phyloP scores from a whole-genome alignment of 2,797 vertebrate genomes.

The Neostethus bicornis region DNA sequence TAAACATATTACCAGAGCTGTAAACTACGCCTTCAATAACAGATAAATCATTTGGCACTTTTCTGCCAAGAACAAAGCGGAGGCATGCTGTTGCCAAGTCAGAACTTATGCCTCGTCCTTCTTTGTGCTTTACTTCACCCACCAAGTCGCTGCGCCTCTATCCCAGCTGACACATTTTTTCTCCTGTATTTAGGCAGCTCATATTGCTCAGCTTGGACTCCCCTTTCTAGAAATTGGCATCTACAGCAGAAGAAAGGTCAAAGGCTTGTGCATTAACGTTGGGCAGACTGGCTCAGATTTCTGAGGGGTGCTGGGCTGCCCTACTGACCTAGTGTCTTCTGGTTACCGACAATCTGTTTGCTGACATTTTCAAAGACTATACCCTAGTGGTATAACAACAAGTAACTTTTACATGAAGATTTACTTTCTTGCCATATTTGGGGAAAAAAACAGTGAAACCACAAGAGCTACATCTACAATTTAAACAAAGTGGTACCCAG shows the following conservation, averaged over 20 bases:
- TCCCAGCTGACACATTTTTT: constrained; percentile 51
- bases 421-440: constrained; percentile 5
- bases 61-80: constrained; percentile 1
- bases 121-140: constrained; percentile 24
- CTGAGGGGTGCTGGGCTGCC: constrained; percentile 46
- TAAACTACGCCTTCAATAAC: constrained; percentile 2
- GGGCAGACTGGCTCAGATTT: constrained; percentile 50
- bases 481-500: neutral
- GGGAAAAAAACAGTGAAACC: neutral
- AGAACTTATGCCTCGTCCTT: constrained; percentile 16
- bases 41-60: constrained; percentile 20
- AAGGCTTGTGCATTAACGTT: constrained; percentile 37
- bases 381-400: neutral
- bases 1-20: constrained; percentile 1
- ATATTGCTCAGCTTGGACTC: constrained; percentile 48
- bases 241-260: constrained; percentile 44
- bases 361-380: constrained; percentile 28
- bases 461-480: neutral
- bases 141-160: constrained; percentile 20
- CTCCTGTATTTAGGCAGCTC: constrained; percentile 28
- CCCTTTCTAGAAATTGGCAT: constrained; percentile 54
- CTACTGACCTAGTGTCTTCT: constrained; percentile 62
- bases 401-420: neutral
- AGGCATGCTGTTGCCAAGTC: neutral
- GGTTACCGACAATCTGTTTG: constrained; percentile 21